Evolutionary conservation across 2,113 vertebrate species (phyloP).

Genomic region (Plotosus lineatus): DNA sequence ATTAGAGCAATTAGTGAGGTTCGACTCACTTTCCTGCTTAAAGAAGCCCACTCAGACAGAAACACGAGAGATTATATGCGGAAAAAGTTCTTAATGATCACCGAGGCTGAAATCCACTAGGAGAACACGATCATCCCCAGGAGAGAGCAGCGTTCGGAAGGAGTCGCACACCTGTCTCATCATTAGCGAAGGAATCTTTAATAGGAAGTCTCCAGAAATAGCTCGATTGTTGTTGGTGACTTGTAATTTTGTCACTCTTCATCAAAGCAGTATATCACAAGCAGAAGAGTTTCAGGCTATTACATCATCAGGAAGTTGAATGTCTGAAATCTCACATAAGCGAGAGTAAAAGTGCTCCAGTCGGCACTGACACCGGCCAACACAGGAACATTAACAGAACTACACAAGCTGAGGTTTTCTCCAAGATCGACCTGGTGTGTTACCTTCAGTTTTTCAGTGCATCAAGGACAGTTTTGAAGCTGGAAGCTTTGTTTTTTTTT

Average conservation of each 20-base stretch:
- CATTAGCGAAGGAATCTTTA: slow-evolving; percentile 27
- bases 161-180: slow-evolving; percentile 8
- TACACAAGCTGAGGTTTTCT: not conserved
- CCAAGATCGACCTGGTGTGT: not conserved
- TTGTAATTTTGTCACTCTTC: slow-evolving; percentile 32
- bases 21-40: slow-evolving; percentile 43
- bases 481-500: slow-evolving; percentile 12
- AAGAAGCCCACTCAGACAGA: slow-evolving; percentile 15
- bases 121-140: slow-evolving; percentile 24
- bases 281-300: slow-evolving; percentile 49
- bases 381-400: not conserved
- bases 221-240: slow-evolving; percentile 4
- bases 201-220: slow-evolving; percentile 9
- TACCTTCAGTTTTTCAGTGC: not conserved
- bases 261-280: slow-evolving; percentile 36
- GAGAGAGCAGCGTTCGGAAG: not conserved
- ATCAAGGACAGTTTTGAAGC: slow-evolving; percentile 23
- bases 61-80: not conserved
- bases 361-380: slow-evolving; percentile 1
- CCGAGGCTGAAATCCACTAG: not conserved
- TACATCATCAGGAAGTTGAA: slow-evolving; percentile 41
- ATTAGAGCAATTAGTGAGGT: slow-evolving; percentile 70
- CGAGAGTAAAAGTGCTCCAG: not conserved
- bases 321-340: slow-evolving; percentile 10
- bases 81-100: slow-evolving; percentile 34